phyloP scores from a whole-genome alignment of 2,888 invertebrate genomes.

The Sarcophaga subvicina region DNA sequence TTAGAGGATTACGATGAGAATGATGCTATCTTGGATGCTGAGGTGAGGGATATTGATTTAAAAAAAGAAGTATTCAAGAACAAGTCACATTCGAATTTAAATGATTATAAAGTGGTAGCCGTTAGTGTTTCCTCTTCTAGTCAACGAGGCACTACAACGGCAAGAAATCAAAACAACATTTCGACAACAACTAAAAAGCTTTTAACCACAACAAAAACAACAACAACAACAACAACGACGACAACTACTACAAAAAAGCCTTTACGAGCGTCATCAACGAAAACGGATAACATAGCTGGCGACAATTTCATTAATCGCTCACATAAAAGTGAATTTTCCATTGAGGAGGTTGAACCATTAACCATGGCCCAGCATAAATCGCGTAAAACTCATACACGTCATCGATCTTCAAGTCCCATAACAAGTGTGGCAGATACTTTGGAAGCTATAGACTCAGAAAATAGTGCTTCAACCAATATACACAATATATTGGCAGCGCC shows the following conservation, averaged over 20 bases:
- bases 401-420: slow-evolving; percentile 51
- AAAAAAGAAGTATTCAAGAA: slow-evolving; percentile 61
- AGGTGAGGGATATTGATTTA: slow-evolving; percentile 70
- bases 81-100: slow-evolving; percentile 59
- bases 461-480: slow-evolving; percentile 79
- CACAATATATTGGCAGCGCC: slow-evolving; percentile 81
- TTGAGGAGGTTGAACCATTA: slow-evolving; percentile 84
- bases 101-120: slow-evolving; percentile 82
- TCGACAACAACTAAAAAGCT: slow-evolving; percentile 33
- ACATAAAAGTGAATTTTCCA: slow-evolving; percentile 84
- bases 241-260: slow-evolving; percentile 40
- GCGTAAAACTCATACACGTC: slow-evolving; percentile 55
- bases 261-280: slow-evolving; percentile 57
- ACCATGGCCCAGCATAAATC: slow-evolving; percentile 75
- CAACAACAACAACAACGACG: slow-evolving; percentile 7
- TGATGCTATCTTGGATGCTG: slow-evolving; percentile 71
- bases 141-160: slow-evolving; percentile 73
- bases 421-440: slow-evolving; percentile 69
- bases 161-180: slow-evolving; percentile 71
- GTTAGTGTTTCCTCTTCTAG: slow-evolving; percentile 82
- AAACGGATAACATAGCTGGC: slow-evolving; percentile 59
- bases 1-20: slow-evolving; percentile 74
- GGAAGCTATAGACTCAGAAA: slow-evolving; percentile 76
- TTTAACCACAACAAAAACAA: background rate
- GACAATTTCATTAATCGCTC: slow-evolving; percentile 82